A percentile compares a stretch with the other conserved stretches of the same genome.
Conservation (phyloP, 2,113 vertebrate genomes). For the Cyanistes caeruleus region DNA sequence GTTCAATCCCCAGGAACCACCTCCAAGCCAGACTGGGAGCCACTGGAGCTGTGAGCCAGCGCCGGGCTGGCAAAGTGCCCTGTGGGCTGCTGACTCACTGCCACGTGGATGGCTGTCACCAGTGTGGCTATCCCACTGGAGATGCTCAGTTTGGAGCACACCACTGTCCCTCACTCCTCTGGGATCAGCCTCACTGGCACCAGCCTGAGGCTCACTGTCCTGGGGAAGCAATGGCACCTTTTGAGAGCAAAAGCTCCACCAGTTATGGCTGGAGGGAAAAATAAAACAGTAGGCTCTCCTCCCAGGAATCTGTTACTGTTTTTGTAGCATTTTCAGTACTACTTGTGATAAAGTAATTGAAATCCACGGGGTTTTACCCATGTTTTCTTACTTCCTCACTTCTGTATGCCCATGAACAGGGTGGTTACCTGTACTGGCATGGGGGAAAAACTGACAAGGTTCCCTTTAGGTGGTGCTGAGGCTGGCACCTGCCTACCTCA, state of each 20-base stretch:
- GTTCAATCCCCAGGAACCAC: background rate
- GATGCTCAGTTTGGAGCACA: background rate
- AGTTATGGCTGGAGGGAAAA: background rate
- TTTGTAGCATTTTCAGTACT: background rate
- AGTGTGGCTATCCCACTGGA: accelerated
- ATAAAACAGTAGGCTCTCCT: background rate
- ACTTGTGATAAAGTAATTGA: background rate
- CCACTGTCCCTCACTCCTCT: accelerated
- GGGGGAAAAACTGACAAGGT: background rate
- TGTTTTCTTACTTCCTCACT: background rate
- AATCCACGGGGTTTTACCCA: background rate
- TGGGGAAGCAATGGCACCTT: background rate
- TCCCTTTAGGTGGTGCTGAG: background rate
- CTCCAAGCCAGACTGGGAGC: background rate
- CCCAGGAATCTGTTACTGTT: background rate
- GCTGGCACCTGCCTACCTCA: accelerated
- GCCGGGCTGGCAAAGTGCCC: accelerated
- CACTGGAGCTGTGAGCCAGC: background rate
- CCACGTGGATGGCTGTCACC: background rate
- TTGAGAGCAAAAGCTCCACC: background rate
- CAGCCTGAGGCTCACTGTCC: background rate
- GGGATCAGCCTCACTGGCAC: background rate
- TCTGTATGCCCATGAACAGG: background rate
- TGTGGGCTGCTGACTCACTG: background rate
- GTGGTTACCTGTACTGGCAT: background rate